Evolutionary conservation across 1,140 invertebrate genomes (phyloP).

Genomic region (Idris sp.): DNA sequence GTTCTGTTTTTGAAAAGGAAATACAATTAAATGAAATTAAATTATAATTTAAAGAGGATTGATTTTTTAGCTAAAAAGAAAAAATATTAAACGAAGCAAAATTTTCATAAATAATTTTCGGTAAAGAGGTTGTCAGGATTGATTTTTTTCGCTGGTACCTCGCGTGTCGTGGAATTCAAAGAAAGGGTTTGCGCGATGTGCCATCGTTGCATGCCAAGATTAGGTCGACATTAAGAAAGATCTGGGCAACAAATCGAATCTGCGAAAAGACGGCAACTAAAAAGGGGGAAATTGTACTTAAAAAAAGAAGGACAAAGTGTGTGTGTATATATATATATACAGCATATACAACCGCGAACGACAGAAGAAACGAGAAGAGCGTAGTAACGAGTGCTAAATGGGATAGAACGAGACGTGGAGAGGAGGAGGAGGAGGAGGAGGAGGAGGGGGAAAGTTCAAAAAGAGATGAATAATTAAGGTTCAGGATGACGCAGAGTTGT

Average conservation of each 20-base stretch:
- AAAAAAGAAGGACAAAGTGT: too few species aligned
- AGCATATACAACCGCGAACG: conserved; percentile 29
- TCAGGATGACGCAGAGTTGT: conserved; percentile 6
- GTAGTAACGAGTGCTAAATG: conserved; percentile 30
- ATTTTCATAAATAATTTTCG: too few species aligned
- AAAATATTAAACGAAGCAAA: too few species aligned
- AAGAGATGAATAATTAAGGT: conserved; percentile 24
- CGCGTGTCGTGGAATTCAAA: conserved; percentile 24
- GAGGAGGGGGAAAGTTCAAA: conserved; percentile 6
- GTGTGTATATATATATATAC: too few species aligned
- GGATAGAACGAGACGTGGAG: conserved; percentile 14
- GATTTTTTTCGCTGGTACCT: conserved; percentile 2
- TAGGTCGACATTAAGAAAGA: conserved; percentile 29
- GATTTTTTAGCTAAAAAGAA: too few species aligned
- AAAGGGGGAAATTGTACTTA: conserved; percentile 19
- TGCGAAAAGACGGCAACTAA: conserved; percentile 37
- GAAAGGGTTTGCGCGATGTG: conserved; percentile 18
- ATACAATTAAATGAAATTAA: too few species aligned
- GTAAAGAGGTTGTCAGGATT: not conserved
- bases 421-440: not conserved
- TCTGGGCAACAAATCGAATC: conserved; percentile 18
- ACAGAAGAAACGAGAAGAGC: conserved; percentile 13
- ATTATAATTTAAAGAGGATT: too few species aligned
- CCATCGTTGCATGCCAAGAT: conserved; percentile 32
- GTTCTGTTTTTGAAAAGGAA: too few species aligned